Percentiles rank a stretch among this genome's conserved stretches.
These are phyloP conservation scores for Macrochelys suwanniensis DNA, from an alignment of 2,797 vertebrate species.

Conservation along the genomic window DNA sequence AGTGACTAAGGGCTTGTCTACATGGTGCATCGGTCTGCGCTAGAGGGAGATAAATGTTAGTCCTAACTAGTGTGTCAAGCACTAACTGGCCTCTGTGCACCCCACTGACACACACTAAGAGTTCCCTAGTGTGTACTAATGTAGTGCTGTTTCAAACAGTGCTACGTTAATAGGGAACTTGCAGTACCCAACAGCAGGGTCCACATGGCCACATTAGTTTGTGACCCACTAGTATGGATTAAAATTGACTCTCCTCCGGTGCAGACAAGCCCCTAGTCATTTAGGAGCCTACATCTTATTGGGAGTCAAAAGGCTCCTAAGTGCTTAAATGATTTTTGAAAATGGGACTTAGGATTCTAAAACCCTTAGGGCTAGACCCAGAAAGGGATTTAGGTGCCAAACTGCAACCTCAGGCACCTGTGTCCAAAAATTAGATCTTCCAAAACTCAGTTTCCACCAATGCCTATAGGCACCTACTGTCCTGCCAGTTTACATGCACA, in stretches of 20 bases:
- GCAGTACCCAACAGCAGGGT: neutral
- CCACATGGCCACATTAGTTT: neutral
- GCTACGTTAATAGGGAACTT: neutral
- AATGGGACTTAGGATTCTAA: neutral
- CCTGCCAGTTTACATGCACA: neutral
- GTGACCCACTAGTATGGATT: neutral
- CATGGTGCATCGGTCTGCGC: neutral
- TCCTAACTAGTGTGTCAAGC: neutral
- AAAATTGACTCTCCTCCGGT: neutral
- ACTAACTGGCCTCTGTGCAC: neutral
- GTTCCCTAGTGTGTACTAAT: neutral
- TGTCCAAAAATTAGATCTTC: neutral
- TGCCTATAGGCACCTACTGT: neutral
- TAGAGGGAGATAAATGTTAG: neutral
- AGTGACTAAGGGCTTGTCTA: neutral
- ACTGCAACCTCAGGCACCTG: neutral
- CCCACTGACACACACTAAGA: too few relatives aligned
- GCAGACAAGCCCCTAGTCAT: neutral
- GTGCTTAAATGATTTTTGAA: neutral
- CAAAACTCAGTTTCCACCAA: neutral
- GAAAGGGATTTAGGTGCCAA: neutral
- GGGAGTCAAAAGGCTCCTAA: neutral
- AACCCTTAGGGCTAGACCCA: neutral
- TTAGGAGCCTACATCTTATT: neutral
- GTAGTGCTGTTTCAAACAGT: neutral